phyloP scores from a whole-genome alignment of 1,140 invertebrate genomes.

The Meloidogyne chitwoodi region DNA sequence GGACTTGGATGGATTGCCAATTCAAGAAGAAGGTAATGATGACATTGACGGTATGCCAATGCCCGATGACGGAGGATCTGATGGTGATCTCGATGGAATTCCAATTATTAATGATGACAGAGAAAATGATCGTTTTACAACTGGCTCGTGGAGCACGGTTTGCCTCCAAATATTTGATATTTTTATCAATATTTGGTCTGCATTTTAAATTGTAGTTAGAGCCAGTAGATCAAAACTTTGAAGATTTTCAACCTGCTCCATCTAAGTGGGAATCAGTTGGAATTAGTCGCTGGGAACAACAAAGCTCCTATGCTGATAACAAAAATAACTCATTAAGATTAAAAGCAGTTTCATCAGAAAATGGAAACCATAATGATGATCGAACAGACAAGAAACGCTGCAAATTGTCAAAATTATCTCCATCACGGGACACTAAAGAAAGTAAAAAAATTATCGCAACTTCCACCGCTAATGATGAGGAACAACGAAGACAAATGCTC shows the following conservation, averaged over 20 bases:
- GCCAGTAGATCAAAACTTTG: background rate
- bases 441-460: background rate
- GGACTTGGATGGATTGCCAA: constrained; percentile 45
- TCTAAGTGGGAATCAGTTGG: constrained; percentile 18
- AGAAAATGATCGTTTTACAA: constrained; percentile 17
- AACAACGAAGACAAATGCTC: constrained; percentile 46
- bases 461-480: constrained; percentile 26
- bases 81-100: background rate
- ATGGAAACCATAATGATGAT: background rate
- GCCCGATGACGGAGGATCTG: constrained; percentile 26
- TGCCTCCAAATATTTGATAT: background rate
- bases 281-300: constrained; percentile 18
- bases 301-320: background rate
- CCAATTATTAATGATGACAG: constrained; percentile 3
- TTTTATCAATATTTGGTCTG: background rate
- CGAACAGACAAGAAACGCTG: background rate
- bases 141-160: constrained; percentile 22
- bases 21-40: constrained; percentile 31
- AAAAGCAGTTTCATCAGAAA: background rate
- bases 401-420: background rate
- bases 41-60: constrained; percentile 52
- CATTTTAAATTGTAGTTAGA: constrained; percentile 1
- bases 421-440: background rate
- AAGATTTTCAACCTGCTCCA: background rate
- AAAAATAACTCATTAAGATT: background rate